Evolutionary conservation across 2,113 vertebrate species (phyloP), one percentile per base, ranked within the genome.

Genomic region (Nannobrachium achirus): DNA sequence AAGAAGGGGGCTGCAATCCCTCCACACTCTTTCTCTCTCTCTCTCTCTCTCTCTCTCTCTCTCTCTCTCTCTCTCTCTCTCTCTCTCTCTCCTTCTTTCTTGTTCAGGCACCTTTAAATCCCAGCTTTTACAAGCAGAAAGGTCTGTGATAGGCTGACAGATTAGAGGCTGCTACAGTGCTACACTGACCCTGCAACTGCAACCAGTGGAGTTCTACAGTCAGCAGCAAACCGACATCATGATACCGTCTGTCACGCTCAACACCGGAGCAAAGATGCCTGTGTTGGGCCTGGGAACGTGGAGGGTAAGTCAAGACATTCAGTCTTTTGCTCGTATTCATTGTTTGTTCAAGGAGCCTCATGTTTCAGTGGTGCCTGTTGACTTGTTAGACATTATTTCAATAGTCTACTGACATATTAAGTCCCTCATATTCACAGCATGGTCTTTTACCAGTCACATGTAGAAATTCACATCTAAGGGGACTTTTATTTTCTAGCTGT

Each of bases 261-360:
- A 66, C 65, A 90, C 72, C 15, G 89, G 90, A 52, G 89, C 85
- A 9, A 69, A 73, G 56, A 92, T 92, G 80, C 92, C 91, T 1
- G 57, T 88, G 18, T 46, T 92, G 19, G 91, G 90, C 39, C 57
- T 93, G 14, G 91, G 92, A 50, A 93, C 91, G 1, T 92, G 90
- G 89, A 87, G 68, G 85, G 90, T 91, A 81, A 77, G 89, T 15
- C 11, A 41, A 3, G 5, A 14, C 48, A 19, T 50, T 62, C 16
- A 6, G 40, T 45, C 56, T 1, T 25, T 50, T 15, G 41, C 20
- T 8, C 39, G 13, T 16, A 10, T 10, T n/a, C 52, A 6, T 46
- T 18, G n/a, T 42, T 0, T 33, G 25, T 41, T 56, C 19, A 44
- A 20, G 3, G 13, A 6, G 46, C 3, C 45, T 16, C 16, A 1